These are phyloP conservation scores for Platypus cylindrus DNA, from an alignment of 2,888 invertebrate species.

Conservation along the genomic window DNA sequence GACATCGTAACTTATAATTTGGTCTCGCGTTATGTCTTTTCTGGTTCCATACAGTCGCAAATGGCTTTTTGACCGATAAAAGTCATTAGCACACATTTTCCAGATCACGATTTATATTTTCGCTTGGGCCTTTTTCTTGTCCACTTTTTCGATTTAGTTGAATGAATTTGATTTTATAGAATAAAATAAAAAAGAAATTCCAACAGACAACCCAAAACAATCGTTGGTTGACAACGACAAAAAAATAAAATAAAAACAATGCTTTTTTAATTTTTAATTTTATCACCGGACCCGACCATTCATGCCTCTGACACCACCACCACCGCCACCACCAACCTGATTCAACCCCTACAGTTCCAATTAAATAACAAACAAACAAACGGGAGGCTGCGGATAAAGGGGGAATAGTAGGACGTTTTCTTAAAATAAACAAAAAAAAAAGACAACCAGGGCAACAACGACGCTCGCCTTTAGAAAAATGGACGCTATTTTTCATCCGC, in stretches of 20 bases:
- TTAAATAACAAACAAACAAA: constrained; percentile 14
- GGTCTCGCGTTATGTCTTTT: constrained; percentile 27
- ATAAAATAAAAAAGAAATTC: too few species aligned
- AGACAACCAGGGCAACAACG: too few species aligned
- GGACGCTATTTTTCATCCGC: constrained; percentile 17
- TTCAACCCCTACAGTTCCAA: too few species aligned
- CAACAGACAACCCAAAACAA: too few species aligned
- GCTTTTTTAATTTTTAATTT: constrained; percentile 17
- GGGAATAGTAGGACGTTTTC: constrained; percentile 14
- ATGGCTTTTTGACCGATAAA: constrained; percentile 25
- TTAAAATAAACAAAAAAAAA: constrained; percentile 15
- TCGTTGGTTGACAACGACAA: too few species aligned
- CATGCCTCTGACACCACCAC: too few species aligned
- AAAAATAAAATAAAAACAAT: constrained; percentile 12
- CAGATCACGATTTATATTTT: constrained; percentile 20
- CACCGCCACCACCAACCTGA: too few species aligned
- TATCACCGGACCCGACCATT: constrained; percentile 13
- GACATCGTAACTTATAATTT: constrained; percentile 32
- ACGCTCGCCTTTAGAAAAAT: constrained; percentile 15
- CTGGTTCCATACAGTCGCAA: constrained; percentile 28
- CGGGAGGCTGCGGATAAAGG: too few species aligned
- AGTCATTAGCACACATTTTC: constrained; percentile 15
- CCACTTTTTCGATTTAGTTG: too few species aligned
- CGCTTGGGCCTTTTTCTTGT: too few species aligned
- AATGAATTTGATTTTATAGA: too few species aligned